Base-by-base conservation (phyloP, 1,140 invertebrate species). In the Cydia splendana region DNA sequence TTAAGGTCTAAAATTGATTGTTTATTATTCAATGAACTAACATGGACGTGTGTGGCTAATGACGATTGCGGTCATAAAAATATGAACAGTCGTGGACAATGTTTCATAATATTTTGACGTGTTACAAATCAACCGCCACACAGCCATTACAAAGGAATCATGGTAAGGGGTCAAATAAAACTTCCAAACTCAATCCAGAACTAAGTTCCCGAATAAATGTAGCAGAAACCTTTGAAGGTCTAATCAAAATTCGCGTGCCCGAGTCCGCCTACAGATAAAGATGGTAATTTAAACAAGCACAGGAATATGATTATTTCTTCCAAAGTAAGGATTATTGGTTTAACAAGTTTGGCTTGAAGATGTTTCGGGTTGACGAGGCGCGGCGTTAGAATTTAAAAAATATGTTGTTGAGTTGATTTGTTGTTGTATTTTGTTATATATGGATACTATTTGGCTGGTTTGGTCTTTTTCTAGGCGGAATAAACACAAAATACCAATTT, bases 191-290 rank as follows among this genome's bases (percentile, higher is more conserved):
- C 83, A 80, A 78, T 84, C 78, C 78, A 65, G 81, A 86, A 87
- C 84, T 85, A 85, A 86, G 81, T 87, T 76, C 51, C 45, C 81
- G 80, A 82, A 85, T 84, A 85, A 87, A 87, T 87, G 85, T 87
- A 87, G 76, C 82, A 83, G 84, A 87, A 85, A 85, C 82, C 84
- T 87, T 85, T 87, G 85, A 82, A 85, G 82, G 77, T 81, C 82
- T 87, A 84, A 87, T 87, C 85, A 84, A 84, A 87, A 84, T 81
- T 80, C 80, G 82, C 77, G 79, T 30, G 76, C 77, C 77, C 73
- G 77, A 65, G 79, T 75, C 77, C 80, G 34, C 73, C 75, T 7
- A 18, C 78, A 83, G 84, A 84, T 85, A 85, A 85, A 82, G 79
- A 78, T 79, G 45, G 80, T 82, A 86, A 85, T 85, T 85, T 82